Conservation (phyloP, 2,113 vertebrate species). For the Psephotus haematonotus region DNA sequence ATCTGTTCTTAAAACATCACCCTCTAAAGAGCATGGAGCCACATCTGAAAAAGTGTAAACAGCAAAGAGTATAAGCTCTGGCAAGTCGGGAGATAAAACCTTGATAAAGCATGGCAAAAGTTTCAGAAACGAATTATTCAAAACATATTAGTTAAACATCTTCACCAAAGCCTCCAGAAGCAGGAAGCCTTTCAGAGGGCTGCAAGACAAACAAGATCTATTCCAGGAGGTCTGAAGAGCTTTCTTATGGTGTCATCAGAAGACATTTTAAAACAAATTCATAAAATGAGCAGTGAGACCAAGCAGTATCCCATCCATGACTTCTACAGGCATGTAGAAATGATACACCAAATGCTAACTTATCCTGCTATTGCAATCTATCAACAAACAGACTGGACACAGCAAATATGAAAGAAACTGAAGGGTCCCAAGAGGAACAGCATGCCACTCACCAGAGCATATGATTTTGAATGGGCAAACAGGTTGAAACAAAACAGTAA, state of each 20-base stretch:
- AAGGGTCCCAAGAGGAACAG: not conserved
- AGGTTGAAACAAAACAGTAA: not conserved
- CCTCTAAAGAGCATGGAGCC: not conserved
- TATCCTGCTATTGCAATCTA: not conserved
- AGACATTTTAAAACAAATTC: not conserved
- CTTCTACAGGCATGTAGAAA: not conserved
- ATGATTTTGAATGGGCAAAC: not conserved
- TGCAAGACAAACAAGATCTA: not conserved
- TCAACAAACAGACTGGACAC: not conserved
- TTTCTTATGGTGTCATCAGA: not conserved
- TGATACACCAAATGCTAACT: not conserved
- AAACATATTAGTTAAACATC: not conserved
- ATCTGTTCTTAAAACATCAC: not conserved
- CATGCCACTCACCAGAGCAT: not conserved
- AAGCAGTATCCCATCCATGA: not conserved
- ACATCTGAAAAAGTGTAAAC: fast-evolving
- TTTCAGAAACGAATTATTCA: not conserved
- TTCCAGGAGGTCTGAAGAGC: not conserved
- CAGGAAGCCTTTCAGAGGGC: not conserved
- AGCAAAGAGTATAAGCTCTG: not conserved
- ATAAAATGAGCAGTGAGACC: not conserved
- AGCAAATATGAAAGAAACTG: not conserved
- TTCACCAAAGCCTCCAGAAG: not conserved
- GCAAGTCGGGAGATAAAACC: not conserved
- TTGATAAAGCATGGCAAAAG: not conserved